A percentile compares a stretch with the other conserved stretches of the same genome.
Conservation (phyloP, 2,888 invertebrate species). For the Galeruca laticollis region DNA sequence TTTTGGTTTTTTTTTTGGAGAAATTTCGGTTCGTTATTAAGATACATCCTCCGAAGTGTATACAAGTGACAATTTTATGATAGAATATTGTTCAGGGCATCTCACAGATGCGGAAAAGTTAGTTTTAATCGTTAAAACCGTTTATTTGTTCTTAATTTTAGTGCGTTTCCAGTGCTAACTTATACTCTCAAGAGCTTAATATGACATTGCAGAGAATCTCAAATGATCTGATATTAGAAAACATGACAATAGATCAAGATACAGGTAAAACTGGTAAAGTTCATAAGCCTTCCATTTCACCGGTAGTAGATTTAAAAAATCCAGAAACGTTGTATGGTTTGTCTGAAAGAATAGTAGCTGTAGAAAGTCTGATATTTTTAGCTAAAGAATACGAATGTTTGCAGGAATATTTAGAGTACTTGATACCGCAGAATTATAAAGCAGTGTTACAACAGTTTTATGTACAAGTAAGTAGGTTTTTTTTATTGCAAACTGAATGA, state of each 20-base stretch:
- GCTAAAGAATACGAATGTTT: conserved; percentile 88
- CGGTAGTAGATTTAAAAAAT: conserved; percentile 75
- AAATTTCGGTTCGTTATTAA: background rate
- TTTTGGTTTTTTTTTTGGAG: no score
- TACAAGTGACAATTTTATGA: no score
- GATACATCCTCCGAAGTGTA: background rate
- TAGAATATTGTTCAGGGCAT: no score
- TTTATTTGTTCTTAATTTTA: conserved; percentile 59
- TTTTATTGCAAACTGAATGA: background rate
- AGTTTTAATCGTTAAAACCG: no score
- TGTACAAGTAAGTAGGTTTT: conserved; percentile 68
- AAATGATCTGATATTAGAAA: conserved; percentile 75
- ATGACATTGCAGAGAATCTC: conserved; percentile 82
- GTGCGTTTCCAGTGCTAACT: conserved; percentile 68
- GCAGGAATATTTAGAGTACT: conserved; percentile 86
- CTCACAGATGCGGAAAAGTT: no score
- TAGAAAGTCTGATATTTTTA: conserved; percentile 92
- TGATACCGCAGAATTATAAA: conserved; percentile 80
- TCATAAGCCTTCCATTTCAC: conserved; percentile 70
- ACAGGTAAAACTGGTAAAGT: conserved; percentile 64
- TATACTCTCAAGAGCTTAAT: conserved; percentile 79
- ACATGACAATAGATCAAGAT: conserved; percentile 52
- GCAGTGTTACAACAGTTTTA: conserved; percentile 79
- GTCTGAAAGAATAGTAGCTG: conserved; percentile 88
- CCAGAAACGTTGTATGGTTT: conserved; percentile 85